A percentile compares a stretch with the other conserved stretches of the same genome.
phyloP scores from a whole-genome alignment of 92 coral and sea anemone species.

The Diadumene lineata region DNA sequence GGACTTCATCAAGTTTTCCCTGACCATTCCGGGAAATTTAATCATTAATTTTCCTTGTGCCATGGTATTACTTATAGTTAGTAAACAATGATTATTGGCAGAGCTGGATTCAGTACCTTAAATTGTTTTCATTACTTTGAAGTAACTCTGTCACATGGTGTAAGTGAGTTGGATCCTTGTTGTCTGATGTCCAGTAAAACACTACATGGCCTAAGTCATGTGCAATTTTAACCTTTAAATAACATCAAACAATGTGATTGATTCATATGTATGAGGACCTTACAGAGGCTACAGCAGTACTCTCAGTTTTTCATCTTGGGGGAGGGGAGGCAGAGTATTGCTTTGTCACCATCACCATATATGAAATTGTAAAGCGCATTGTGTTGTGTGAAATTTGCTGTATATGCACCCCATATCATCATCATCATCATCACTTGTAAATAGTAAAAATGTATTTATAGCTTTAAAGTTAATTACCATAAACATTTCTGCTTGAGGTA shows the following conservation, averaged over 20 bases:
- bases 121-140: conserved; percentile 49
- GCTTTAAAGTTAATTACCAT: too few relatives aligned
- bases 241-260: neutral
- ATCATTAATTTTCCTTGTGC: neutral
- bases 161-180: conserved; percentile 12
- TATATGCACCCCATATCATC: too few relatives aligned
- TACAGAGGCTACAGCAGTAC: neutral
- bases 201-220: conserved; percentile 52
- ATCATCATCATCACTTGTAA: too few relatives aligned
- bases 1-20: too few relatives aligned
- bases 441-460: too few relatives aligned
- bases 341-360: too few relatives aligned
- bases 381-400: too few relatives aligned
- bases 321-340: too few relatives aligned
- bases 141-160: conserved; percentile 43
- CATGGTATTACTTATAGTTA: neutral
- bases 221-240: conserved; percentile 51
- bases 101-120: conserved; percentile 49
- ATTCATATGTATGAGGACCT: neutral
- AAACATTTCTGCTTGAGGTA: too few relatives aligned
- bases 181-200: conserved; percentile 51
- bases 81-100: neutral
- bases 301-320: neutral
- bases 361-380: too few relatives aligned
- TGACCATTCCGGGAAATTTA: too few relatives aligned